Base-by-base conservation (phyloP, 2,113 vertebrate genomes). In the Paramisgurnus dabryanus region DNA sequence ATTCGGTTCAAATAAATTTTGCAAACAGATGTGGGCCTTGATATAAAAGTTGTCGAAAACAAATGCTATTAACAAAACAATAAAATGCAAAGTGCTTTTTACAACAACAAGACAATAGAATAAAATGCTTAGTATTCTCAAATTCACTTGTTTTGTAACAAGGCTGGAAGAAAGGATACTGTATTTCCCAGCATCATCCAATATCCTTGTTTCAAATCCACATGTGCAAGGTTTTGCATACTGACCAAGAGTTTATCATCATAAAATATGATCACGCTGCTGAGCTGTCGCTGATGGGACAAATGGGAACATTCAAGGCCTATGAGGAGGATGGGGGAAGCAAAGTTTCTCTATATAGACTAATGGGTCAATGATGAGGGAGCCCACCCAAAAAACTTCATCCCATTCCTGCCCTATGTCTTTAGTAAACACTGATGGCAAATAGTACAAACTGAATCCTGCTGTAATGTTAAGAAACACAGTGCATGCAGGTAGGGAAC, bases 1-100 rank as follows among this genome's bases (percentile, higher is more conserved):
- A 13, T 53, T 50, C 49, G 60, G 49, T 76, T 76, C 50, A 76
- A 76, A 39, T 17, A 60, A 0, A 50, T 76, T 65, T n/a, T 18
- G 45, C 61, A 64, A 76, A 65, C 41, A 34, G 45, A 64, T 61
- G 10, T 75, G 72, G 72, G 22, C 18, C 18, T 65, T 49, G 60
- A 65, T 11, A 65, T 18, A 22, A 65, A 65, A 49, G 15, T 50
- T 34, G 27, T 34, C 1, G 1, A 34, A 34, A 34, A 2, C 27
- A 34, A 34, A 34, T 3, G 27, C 3, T 34, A 34, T 34, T 34
- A 34, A 34, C 27, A 34, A 34, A 34, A 34, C 27, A 34, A 34
- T 34, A 34, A 34, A 34, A 34, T 34, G 27, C 22, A 58, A 73
- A 60, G 71, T 73, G 53, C 53, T 60, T 22, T 18, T 58, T 18